Evolutionary conservation across 64 coral and sea anemone genomes (phyloP), one percentile per base, ranked within the genome.

Genomic region (Porites australiensis): DNA sequence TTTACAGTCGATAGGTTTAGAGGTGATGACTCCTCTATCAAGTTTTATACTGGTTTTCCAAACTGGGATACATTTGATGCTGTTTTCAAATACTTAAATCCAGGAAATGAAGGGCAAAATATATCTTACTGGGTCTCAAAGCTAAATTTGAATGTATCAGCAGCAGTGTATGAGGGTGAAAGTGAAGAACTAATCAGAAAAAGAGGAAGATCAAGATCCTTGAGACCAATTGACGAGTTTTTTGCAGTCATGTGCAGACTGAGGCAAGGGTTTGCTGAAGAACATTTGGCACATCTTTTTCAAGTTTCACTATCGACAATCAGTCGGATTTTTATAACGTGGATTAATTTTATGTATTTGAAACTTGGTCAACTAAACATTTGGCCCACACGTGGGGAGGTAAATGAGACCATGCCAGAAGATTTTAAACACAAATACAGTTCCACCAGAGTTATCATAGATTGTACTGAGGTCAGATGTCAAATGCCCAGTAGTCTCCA

Each of bases 41-140:
- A 54, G 10, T 93, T 93, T 79, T 87, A 93, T 59, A 88, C 91
- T 88, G 91, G 91, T 21, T 93, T 93, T 79, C 8, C 4, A 70
- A 93, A 72, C 62, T 88, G 65, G 67, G 82, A 88, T 10, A 45
- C 68, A 6, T 92, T 92, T 61, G 63, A 75, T 55, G 49, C 52
- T 44, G 16, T 93, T 43, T 88, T n/a, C n/a, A 93, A 79, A 1
- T 88, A 87, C 52, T 61, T 87, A 13, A 84, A 86, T 74, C 81
- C 90, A 45, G 90, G 90, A 46, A 49, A 92, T 11, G n/a, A 50
- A 59, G 80, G 90, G 67, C 20, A 88, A 75, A 93, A 93, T 46
- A 69, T 93, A 19, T 68, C 18, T 15, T 93, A 93, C 46, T 93
- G 91, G 82, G 16, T 37, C 12, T 93, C 91, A 19, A 13, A 14